phyloP scores from a whole-genome alignment of 2,888 invertebrate genomes.

The Dysmachus trigonus region DNA sequence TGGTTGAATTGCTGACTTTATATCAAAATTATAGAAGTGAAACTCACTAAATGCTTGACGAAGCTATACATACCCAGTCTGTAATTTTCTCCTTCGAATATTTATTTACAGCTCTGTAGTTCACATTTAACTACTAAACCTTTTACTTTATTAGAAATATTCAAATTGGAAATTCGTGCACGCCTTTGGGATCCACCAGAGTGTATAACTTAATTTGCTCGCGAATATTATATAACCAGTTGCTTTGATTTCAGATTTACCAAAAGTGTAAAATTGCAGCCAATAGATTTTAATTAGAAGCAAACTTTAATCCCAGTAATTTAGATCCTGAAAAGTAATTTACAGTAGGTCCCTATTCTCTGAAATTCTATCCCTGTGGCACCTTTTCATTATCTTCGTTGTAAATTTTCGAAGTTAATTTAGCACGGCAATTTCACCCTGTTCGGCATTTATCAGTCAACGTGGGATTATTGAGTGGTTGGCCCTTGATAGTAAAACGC shows the following conservation, averaged over 20 bases:
- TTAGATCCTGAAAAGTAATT: background rate
- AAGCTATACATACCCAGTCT: too few species aligned
- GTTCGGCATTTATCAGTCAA: background rate
- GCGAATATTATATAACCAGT: background rate
- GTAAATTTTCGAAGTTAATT: background rate
- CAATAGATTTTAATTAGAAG: background rate
- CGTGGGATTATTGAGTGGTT: background rate
- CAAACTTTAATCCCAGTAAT: background rate
- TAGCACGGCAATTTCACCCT: background rate
- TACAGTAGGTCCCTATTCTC: background rate
- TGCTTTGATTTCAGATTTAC: background rate
- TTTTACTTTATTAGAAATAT: background rate
- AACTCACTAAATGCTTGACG: too few species aligned
- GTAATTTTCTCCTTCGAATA: too few species aligned
- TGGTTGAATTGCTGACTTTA: too few species aligned
- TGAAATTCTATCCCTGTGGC: background rate
- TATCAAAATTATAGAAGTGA: too few species aligned
- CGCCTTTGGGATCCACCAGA: background rate
- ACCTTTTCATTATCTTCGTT: background rate
- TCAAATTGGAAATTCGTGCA: background rate
- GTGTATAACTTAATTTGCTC: background rate
- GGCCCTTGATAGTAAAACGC: background rate
- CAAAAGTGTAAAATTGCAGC: background rate
- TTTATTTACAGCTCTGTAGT: too few species aligned
- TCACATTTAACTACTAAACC: background rate